Conservation (phyloP, 2,113 vertebrate genomes). For the Castor canadensis region DNA sequence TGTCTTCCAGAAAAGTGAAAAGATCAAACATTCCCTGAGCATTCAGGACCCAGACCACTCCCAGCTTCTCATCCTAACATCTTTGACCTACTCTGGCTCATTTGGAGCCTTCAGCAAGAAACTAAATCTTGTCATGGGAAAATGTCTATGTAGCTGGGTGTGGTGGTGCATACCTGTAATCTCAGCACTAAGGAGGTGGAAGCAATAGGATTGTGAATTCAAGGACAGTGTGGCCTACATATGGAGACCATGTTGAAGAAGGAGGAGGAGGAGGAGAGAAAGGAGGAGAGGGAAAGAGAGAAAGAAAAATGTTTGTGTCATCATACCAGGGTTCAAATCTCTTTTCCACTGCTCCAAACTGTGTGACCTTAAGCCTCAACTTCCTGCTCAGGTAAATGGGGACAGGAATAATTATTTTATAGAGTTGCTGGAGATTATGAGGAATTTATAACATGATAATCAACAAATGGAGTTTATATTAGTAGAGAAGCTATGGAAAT, state of each 20-base stretch:
- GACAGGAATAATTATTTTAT: not conserved
- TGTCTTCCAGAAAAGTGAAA: slow-evolving; percentile 36
- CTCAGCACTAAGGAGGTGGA: not conserved
- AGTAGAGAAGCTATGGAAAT: not conserved
- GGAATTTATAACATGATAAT: not conserved
- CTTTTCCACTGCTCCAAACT: not conserved
- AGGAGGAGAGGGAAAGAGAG: too few species aligned
- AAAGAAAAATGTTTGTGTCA: too few species aligned
- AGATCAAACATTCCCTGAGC: not conserved
- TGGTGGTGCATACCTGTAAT: not conserved
- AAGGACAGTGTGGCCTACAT: not conserved
- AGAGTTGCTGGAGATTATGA: not conserved
- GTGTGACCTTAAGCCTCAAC: not conserved
- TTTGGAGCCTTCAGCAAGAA: not conserved
- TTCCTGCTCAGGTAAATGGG: not conserved
- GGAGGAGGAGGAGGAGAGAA: too few species aligned
- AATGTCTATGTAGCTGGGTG: not conserved
- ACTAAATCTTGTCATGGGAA: not conserved
- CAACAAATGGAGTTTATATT: not conserved
- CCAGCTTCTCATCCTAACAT: not conserved
- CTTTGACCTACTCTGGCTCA: not conserved
- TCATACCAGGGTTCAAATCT: not conserved
- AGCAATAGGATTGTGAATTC: not conserved
- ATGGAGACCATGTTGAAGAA: not conserved
- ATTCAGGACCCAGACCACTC: not conserved